Evolutionary conservation across 1,140 invertebrate species (phyloP).

Genomic region (Drepana arcuata): DNA sequence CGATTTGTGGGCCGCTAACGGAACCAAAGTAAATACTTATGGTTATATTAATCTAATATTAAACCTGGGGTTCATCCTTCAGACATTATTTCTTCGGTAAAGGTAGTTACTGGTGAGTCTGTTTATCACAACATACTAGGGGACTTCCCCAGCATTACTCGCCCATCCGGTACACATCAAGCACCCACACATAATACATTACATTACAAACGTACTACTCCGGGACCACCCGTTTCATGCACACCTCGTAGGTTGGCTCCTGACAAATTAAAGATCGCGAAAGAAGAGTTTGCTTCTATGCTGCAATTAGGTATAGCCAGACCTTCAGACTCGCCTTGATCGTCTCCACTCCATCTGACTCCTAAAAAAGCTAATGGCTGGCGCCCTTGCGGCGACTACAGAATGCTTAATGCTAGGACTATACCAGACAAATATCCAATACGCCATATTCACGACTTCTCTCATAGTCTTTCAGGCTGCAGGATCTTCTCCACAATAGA

Average conservation of each 20-base stretch:
- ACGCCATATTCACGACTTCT: background rate
- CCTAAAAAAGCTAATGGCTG: conserved; percentile 2
- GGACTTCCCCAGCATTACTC: background rate
- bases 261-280: background rate
- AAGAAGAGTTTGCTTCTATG: background rate
- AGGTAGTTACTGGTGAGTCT: background rate
- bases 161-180: background rate
- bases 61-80: background rate
- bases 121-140: background rate
- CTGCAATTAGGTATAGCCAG: background rate
- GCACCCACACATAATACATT: background rate
- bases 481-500: background rate
- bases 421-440: conserved; percentile 1
- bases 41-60: background rate
- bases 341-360: too few relatives aligned
- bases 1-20: conserved; percentile 2
- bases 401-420: background rate
- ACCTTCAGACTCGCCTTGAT: too few relatives aligned
- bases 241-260: background rate
- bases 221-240: conserved; percentile 1
- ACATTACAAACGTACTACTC: conserved; percentile 1
- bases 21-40: background rate
- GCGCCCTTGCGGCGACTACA: too few relatives aligned
- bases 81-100: too few relatives aligned
- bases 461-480: background rate